Evolutionary conservation across 2,888 invertebrate genomes (phyloP), one percentile per base, ranked within the genome.

Genomic region (Bellardia pandia): DNA sequence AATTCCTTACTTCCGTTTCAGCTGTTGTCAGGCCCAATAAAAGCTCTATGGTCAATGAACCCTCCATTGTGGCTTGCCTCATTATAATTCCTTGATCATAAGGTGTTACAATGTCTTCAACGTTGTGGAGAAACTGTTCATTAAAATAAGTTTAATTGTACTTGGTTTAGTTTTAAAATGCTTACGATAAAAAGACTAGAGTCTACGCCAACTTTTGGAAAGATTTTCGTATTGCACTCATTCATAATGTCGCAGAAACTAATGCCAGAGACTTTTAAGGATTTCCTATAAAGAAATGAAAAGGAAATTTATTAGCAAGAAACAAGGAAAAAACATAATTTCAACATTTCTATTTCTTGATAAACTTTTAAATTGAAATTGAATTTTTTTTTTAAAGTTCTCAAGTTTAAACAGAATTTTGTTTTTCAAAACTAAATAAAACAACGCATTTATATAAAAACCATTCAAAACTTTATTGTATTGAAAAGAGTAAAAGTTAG

Each of bases 81-180:
- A 71, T 23, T 6, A 91, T 89, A 0, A 90, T 90, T 6, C 88
- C 88, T 1, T 89, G 87, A 82, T 91, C 90, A 5, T 91, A 86
- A 0, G 91, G 91, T 16, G 91, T 16, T 58, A 92, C 89, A 14
- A 93, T 75, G 71, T 92, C 93, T 33, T 90, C 76, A 0, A 91
- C 91, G 85, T 91, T 90, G 48, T 93, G 93, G 0, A 93, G 37
- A 62, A 89, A 92, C 93, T 93, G 6, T 14, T 13, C 33, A 16
- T 1, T n/a, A 2, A 48, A 30, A 56, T 40, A 23, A 30, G 2
- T 51, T 71, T 16, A 11, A 9, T 4, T 48, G 8, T 5, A n/a
- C 37, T 5, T 11, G n/a, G 30, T 45, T 45, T 40, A 30, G 2
- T 51, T 9, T 40, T 53, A 23, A 23, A 23, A 37, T 23, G 68